Conservation (phyloP, 92 coral and sea anemone genomes). For the Parazoanthus atlanticus region DNA sequence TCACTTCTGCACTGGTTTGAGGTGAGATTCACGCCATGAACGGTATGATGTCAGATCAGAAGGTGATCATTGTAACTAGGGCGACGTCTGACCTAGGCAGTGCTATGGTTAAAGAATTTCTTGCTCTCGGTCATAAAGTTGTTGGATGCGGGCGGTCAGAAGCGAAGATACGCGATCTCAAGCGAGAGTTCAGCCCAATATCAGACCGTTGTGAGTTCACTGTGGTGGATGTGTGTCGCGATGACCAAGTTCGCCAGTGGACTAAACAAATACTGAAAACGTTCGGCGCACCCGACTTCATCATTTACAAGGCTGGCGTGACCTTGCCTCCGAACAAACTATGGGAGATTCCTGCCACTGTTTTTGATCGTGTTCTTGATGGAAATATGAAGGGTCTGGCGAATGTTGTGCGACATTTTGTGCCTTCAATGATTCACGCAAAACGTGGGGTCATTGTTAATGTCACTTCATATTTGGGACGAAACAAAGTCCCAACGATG, state of each 20-base stretch:
- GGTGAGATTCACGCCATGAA: not conserved
- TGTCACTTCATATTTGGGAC: constrained; percentile 47
- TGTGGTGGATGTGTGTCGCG: constrained; percentile 39
- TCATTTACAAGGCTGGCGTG: constrained; percentile 47
- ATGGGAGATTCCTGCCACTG: constrained; percentile 52
- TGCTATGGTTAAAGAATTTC: constrained; percentile 43
- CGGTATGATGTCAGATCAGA: constrained; percentile 25
- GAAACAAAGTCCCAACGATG: constrained; percentile 39
- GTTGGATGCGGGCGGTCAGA: constrained; percentile 49
- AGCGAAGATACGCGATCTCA: constrained; percentile 35
- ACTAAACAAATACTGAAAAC: constrained; percentile 23
- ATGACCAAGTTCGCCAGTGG: constrained; percentile 49
- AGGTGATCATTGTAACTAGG: constrained; percentile 28
- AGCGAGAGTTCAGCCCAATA: constrained; percentile 24
- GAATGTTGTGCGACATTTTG: constrained; percentile 54
- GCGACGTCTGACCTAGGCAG: constrained; percentile 48
- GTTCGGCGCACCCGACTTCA: constrained; percentile 45
- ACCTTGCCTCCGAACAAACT: constrained; percentile 33
- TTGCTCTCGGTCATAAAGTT: constrained; percentile 51
- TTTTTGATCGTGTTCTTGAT: constrained; percentile 49
- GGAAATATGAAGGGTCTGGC: constrained; percentile 48
- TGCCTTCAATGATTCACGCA: constrained; percentile 40
- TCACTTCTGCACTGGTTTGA: not conserved
- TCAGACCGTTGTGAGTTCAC: constrained; percentile 46
- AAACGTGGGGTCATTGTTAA: constrained; percentile 42